Evolutionary conservation across 1,140 invertebrate genomes (phyloP).

Genomic region (Aplysia californica): DNA sequence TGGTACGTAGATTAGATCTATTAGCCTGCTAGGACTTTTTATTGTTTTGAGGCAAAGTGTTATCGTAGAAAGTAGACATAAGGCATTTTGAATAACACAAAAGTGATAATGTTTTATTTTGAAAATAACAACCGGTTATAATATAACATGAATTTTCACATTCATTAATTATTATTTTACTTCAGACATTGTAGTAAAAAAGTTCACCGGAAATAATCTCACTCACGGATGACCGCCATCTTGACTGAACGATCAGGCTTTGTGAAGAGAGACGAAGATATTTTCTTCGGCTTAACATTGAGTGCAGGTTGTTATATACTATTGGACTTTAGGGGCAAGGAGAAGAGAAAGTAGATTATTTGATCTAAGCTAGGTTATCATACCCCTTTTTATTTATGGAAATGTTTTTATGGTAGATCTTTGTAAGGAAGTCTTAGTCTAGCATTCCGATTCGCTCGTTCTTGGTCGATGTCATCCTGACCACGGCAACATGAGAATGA

Average conservation of each 20-base stretch:
- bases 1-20: not conserved
- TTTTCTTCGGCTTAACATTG: not conserved
- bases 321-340: not conserved
- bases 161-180: not conserved
- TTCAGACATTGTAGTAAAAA: not conserved
- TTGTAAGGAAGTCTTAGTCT: no score
- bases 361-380: not conserved
- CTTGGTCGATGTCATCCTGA: no score
- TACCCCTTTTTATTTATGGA: not conserved
- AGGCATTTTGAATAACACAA: not conserved
- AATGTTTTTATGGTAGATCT: not conserved
- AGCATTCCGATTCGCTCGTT: no score
- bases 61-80: not conserved
- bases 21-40: not conserved
- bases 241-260: not conserved
- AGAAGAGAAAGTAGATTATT: not conserved
- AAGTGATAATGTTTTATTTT: not conserved
- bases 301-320: not conserved
- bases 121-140: not conserved
- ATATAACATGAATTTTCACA: not conserved
- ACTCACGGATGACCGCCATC: constrained; percentile 8
- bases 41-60: not conserved
- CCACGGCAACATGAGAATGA: not conserved
- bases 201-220: constrained; percentile 5
- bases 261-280: constrained; percentile 14